These are phyloP conservation scores for Popillia japonica DNA, from an alignment of 1,140 invertebrate species.

Conservation along the genomic window DNA sequence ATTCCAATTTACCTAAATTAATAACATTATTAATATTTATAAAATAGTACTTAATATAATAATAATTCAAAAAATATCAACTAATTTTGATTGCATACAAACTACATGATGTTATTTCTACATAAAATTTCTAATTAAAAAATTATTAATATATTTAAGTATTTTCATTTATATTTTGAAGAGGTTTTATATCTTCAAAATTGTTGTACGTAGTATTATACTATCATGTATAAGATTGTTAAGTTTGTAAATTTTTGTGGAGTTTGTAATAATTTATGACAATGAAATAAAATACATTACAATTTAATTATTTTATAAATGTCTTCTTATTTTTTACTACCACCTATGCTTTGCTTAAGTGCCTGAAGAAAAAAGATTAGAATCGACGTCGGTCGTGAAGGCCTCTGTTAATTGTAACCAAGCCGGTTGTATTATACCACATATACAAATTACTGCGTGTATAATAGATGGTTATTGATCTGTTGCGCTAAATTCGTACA, in stretches of 20 bases:
- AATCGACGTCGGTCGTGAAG: too few relatives aligned
- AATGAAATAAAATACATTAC: constrained; percentile 4
- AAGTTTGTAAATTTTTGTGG: constrained; percentile 23
- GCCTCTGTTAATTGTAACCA: too few relatives aligned
- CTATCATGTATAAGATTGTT: constrained; percentile 32
- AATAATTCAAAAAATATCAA: background rate
- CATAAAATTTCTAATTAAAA: constrained; percentile 22
- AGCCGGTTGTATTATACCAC: too few relatives aligned
- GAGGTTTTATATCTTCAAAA: constrained; percentile 18
- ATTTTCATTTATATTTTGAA: background rate
- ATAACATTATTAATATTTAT: background rate
- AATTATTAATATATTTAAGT: constrained; percentile 7
- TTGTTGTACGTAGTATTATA: background rate
- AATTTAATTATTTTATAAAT: background rate
- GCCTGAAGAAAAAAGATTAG: too few relatives aligned
- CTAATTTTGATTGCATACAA: background rate
- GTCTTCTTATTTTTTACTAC: background rate
- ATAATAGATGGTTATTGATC: too few relatives aligned
- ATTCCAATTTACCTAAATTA: constrained; percentile 27
- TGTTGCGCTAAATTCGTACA: too few relatives aligned
- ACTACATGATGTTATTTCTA: background rate
- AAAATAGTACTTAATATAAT: background rate
- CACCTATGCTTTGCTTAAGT: background rate
- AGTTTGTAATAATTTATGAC: constrained; percentile 26
- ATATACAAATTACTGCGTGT: too few relatives aligned